phyloP scores from a whole-genome alignment of 2,113 vertebrate genomes.

The Tamias sibiricus region DNA sequence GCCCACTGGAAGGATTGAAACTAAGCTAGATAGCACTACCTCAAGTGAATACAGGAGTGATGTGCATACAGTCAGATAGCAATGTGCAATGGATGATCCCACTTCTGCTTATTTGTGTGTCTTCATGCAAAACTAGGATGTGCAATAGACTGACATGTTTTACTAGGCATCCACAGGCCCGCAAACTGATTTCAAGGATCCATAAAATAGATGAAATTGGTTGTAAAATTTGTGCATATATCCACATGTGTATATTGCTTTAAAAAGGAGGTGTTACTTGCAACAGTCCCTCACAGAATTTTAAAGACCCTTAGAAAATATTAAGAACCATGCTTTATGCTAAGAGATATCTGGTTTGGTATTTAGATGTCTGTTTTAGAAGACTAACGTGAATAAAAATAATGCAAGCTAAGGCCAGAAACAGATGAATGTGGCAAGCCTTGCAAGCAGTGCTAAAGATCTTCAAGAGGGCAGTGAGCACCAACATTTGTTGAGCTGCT shows the following conservation, averaged over 20 bases:
- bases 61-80: neutral
- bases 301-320: neutral
- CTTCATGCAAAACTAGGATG: neutral
- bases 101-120: neutral
- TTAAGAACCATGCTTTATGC: neutral
- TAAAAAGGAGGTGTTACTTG: neutral
- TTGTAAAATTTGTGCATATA: neutral
- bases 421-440: neutral
- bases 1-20: neutral
- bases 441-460: neutral
- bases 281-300: neutral
- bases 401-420: neutral
- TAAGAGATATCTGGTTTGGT: neutral
- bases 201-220: neutral
- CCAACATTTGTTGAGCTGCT: neutral
- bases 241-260: neutral
- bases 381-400: neutral
- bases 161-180: neutral
- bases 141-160: neutral
- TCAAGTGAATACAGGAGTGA: neutral
- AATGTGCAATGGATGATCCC: neutral
- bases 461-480: neutral
- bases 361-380: neutral
- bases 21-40: neutral
- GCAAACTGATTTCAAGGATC: neutral